Conservation (phyloP, 2,888 invertebrate species). For the Psococerastis gibbosa region DNA sequence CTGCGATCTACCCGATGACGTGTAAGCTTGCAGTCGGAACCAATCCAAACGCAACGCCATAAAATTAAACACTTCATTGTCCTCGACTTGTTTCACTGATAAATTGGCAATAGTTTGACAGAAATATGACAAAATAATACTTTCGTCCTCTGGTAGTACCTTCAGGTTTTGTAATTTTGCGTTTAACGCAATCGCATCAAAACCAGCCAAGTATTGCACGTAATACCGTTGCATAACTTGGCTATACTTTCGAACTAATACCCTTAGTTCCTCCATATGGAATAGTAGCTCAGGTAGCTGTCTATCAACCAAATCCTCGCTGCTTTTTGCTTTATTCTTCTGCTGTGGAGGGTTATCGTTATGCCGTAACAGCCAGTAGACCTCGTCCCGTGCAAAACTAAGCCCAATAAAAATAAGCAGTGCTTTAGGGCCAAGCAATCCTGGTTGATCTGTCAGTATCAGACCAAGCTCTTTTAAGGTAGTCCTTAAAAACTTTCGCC, state of each 20-base stretch:
- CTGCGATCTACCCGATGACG: constrained; percentile 57
- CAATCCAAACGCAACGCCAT: constrained; percentile 89
- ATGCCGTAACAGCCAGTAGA: constrained; percentile 89
- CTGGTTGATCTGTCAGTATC: constrained; percentile 94
- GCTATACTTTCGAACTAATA: constrained; percentile 82
- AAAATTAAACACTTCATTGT: constrained; percentile 90
- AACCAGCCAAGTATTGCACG: constrained; percentile 90
- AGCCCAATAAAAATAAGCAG: constrained; percentile 91
- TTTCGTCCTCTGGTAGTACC: constrained; percentile 85
- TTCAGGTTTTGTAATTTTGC: constrained; percentile 63
- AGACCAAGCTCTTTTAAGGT: constrained; percentile 87
- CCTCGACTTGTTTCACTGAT: constrained; percentile 88
- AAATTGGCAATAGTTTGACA: constrained; percentile 73
- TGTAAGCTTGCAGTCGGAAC: constrained; percentile 90
- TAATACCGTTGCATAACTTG: constrained; percentile 96
- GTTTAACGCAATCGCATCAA: constrained; percentile 84
- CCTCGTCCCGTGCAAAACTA: constrained; percentile 90
- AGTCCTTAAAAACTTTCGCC: constrained; percentile 87
- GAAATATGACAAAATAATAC: constrained; percentile 78
- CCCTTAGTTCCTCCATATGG: constrained; percentile 91
- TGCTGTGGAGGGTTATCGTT: constrained; percentile 83
- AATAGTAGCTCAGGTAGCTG: constrained; percentile 93
- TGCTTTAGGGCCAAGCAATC: constrained; percentile 91
- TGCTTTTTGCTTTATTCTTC: constrained; percentile 65
- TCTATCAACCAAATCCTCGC: constrained; percentile 87